Percentiles rank a stretch among this genome's conserved stretches.
These are phyloP conservation scores for Pelobates fuscus DNA, from an alignment of 2,113 vertebrate species.

Conservation along the genomic window DNA sequence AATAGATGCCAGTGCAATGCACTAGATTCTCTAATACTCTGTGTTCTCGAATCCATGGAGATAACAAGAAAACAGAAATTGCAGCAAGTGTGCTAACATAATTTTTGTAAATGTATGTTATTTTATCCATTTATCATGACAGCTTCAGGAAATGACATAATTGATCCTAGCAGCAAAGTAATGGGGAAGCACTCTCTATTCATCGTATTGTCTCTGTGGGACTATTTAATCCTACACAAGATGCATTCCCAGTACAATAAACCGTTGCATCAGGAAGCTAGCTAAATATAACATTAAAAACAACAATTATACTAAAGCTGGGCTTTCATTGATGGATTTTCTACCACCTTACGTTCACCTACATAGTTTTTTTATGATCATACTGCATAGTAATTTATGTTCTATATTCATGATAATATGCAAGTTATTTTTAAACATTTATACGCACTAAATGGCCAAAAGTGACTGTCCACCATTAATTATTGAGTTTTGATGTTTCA, in stretches of 20 bases:
- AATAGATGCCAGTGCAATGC: too few species aligned
- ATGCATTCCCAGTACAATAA: slow-evolving; percentile 19
- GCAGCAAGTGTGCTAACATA: background rate
- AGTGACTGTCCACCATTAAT: too few species aligned
- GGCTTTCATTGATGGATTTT: slow-evolving; percentile 6
- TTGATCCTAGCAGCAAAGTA: slow-evolving; percentile 1
- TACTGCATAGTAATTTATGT: too few species aligned
- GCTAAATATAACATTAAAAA: slow-evolving; percentile 31
- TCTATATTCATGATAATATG: too few species aligned
- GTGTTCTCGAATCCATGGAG: background rate
- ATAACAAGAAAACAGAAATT: background rate
- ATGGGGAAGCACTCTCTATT: slow-evolving; percentile 15
- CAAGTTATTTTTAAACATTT: too few species aligned
- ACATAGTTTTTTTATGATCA: too few species aligned
- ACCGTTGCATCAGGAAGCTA: slow-evolving; percentile 12
- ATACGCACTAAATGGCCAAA: too few species aligned
- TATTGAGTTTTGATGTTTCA: too few species aligned
- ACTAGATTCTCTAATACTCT: too few species aligned
- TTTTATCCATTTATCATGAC: background rate
- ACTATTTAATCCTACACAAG: slow-evolving; percentile 25
- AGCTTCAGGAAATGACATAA: slow-evolving; percentile 13
- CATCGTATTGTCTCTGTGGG: slow-evolving; percentile 27
- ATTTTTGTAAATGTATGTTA: background rate
- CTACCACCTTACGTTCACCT: too few species aligned
- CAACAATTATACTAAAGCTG: slow-evolving; percentile 9